Evolutionary conservation across 2,113 vertebrate genomes (phyloP).

Genomic region (Heterocephalus glaber): DNA sequence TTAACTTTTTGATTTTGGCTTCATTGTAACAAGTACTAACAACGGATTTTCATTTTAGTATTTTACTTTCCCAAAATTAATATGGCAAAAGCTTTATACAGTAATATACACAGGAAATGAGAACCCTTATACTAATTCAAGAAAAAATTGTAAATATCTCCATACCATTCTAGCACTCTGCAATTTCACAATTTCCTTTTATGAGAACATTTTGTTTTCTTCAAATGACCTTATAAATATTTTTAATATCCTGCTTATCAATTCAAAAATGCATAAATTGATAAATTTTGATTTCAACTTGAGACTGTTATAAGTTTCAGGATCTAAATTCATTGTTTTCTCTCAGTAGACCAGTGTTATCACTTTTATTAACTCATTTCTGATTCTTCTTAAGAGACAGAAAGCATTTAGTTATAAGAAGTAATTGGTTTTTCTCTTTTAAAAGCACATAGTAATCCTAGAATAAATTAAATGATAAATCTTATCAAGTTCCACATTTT

Average conservation of each 20-base stretch:
- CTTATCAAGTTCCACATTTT: conserved; percentile 49
- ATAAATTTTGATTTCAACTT: conserved; percentile 11
- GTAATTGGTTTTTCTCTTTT: conserved; percentile 51
- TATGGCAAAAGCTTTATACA: background rate
- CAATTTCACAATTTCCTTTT: background rate
- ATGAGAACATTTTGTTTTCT: conserved; percentile 2
- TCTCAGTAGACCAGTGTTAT: background rate
- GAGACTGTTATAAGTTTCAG: background rate
- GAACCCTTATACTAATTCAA: background rate
- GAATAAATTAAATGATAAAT: conserved; percentile 63
- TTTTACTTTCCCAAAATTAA: background rate
- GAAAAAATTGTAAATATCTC: background rate
- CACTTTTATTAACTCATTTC: conserved; percentile 58
- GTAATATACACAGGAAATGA: background rate
- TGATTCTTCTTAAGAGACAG: conserved; percentile 33
- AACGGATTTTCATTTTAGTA: background rate
- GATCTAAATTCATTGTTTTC: background rate
- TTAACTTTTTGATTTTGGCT: background rate
- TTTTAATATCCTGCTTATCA: background rate
- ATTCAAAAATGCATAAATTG: background rate
- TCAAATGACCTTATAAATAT: background rate
- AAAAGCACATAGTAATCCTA: conserved; percentile 54
- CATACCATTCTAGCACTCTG: background rate
- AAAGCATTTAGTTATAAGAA: conserved; percentile 42
- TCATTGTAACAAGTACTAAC: background rate